Base-by-base conservation (phyloP, 2,888 invertebrate species). In the Leucozona laternaria region DNA sequence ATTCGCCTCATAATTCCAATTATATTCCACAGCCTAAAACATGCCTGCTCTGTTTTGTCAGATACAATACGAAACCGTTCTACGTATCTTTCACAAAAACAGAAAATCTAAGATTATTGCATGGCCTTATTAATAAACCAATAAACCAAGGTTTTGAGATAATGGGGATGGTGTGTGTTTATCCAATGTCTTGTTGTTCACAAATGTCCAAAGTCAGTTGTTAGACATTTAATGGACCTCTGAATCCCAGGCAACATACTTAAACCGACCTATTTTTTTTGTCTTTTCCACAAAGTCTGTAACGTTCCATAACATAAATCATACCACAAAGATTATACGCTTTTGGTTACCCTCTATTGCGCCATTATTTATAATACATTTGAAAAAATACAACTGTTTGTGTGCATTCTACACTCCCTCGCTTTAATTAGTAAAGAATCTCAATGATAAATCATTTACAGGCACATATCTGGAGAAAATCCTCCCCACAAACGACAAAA, bases 371-470 rank as follows among this genome's bases (percentile, higher is more conserved):
- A 45, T 45, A 13, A 37, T 20, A 34, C 17, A 20, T 58, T 58
- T 34, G 17, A 13, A 68, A 28, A 2, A 28, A 2, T 4, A 28
- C 28, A 28, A 28, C 28, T n/a, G n/a, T n/a, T n/a, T n/a, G n/a
- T n/a, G n/a, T n/a, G n/a, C n/a, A n/a, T n/a, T n/a, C 34, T 11
- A 11, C 20, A 50, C 50, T 7, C 73, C 48, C 31, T 31, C 48
- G 4, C 53, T 40, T 43, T 68, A 68, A 68, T 68, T 68, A 68
- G 53, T 25, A 40, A 40, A 78, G 17, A 53, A 62, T 53, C 28
- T n/a, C 43, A 48, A 48, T 28, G 17, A 73, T 73, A 79, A 66
- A 78, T 82, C 58, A 72, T 43, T 53, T 20, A 34, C 78, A 34
- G 37, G 58, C 55, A 48, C 64, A 60, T 71, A 50, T 45, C 55